Evolutionary conservation across 2,797 vertebrate species (phyloP).

Genomic region (Halcyon smyrnensis): DNA sequence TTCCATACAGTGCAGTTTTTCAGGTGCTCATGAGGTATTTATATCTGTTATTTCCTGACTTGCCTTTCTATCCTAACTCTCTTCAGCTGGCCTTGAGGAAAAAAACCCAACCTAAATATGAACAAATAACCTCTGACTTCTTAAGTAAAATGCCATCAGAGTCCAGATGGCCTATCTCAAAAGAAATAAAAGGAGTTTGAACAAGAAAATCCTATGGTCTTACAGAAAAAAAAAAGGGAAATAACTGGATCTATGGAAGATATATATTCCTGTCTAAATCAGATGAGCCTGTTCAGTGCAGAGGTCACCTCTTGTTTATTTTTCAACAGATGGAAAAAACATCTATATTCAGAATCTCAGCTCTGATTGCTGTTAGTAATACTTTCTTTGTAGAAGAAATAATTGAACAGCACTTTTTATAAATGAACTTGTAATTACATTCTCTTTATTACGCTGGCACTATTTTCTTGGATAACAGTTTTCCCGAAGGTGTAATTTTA

Average conservation of each 20-base stretch:
- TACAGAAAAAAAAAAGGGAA: neutral
- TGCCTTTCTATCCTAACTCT: neutral
- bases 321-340: neutral
- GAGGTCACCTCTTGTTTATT: neutral
- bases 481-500: slow-evolving; percentile 57
- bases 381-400: slow-evolving; percentile 47
- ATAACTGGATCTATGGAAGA: neutral
- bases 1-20: neutral
- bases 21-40: neutral
- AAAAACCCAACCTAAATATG: neutral
- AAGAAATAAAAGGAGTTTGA: neutral
- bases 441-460: slow-evolving; percentile 33
- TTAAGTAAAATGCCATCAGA: neutral
- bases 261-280: neutral
- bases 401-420: slow-evolving; percentile 57
- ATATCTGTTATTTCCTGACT: neutral
- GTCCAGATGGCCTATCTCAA: neutral
- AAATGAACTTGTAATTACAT: slow-evolving; percentile 61
- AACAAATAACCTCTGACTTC: neutral
- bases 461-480: slow-evolving; percentile 45
- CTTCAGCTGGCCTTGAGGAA: neutral
- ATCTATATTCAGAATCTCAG: neutral
- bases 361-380: slow-evolving; percentile 40
- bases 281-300: neutral
- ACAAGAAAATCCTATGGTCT: neutral